These are phyloP conservation scores for Campoletis raptor DNA, from an alignment of 2,888 invertebrate genomes.

Conservation along the genomic window DNA sequence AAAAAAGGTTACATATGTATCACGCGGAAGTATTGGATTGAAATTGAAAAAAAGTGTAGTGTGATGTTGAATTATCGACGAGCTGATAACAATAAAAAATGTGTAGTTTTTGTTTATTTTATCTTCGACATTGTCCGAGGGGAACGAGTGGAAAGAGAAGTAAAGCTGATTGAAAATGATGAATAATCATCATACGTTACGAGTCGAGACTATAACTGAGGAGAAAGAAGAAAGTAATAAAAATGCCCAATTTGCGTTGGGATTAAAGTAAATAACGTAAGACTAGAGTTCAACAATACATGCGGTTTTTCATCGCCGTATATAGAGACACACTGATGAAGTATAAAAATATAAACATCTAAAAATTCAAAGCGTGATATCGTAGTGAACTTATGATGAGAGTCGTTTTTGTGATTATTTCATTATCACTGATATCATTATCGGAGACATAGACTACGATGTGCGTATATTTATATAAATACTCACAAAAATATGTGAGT, in stretches of 20 bases:
- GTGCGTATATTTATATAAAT: slow-evolving; percentile 17
- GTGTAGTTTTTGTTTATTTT: slow-evolving; percentile 29
- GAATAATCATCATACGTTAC: background rate
- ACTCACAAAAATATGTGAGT: background rate
- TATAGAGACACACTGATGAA: slow-evolving; percentile 77
- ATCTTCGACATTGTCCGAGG: slow-evolving; percentile 1
- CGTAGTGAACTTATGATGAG: slow-evolving; percentile 74
- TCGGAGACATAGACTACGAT: slow-evolving; percentile 56
- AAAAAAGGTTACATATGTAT: slow-evolving; percentile 32
- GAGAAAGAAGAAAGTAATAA: slow-evolving; percentile 48
- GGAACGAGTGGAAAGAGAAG: slow-evolving; percentile 28
- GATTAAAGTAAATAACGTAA: slow-evolving; percentile 80
- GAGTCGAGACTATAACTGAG: slow-evolving; percentile 20
- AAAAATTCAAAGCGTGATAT: slow-evolving; percentile 76
- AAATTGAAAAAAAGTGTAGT: slow-evolving; percentile 11
- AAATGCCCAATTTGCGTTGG: slow-evolving; percentile 74
- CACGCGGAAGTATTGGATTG: slow-evolving; percentile 50
- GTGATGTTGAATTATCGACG: slow-evolving; percentile 41
- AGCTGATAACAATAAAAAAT: background rate
- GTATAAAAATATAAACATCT: slow-evolving; percentile 84
- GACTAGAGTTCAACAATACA: slow-evolving; percentile 85
- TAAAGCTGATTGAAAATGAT: slow-evolving; percentile 13
- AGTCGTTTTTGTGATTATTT: slow-evolving; percentile 68
- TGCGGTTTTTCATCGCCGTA: slow-evolving; percentile 79
- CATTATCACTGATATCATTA: slow-evolving; percentile 65